Percentiles rank a stretch among this genome's conserved stretches.
These are phyloP conservation scores for Antedon mediterranea DNA, from an alignment of 53 echinoderm and acorn worm species.

Conservation along the genomic window DNA sequence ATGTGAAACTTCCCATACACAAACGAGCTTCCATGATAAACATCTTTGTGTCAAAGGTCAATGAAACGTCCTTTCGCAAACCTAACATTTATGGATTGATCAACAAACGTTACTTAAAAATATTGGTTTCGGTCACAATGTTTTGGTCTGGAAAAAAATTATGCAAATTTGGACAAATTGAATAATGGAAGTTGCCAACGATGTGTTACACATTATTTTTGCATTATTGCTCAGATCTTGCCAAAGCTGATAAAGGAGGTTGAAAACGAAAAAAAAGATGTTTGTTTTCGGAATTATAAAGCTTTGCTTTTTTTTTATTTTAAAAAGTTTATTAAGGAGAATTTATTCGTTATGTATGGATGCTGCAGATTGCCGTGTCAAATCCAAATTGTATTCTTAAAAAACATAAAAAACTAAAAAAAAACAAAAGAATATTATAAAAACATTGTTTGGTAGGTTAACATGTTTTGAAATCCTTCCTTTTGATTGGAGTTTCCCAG, in stretches of 20 bases:
- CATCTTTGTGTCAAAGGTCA: background rate
- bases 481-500: background rate
- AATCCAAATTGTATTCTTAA: slow-evolving; percentile 1
- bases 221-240: background rate
- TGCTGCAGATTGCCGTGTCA: background rate
- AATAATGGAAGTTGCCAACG: background rate
- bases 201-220: background rate
- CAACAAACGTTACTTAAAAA: background rate
- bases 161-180: background rate
- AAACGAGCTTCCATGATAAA: background rate
- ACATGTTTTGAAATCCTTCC: background rate
- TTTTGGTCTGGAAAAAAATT: background rate
- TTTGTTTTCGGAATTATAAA: background rate
- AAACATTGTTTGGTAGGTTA: background rate
- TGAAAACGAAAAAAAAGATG: background rate
- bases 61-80: background rate
- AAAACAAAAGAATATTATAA: background rate
- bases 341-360: background rate
- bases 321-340: background rate
- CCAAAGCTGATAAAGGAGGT: background rate
- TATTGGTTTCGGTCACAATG: background rate
- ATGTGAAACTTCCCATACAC: background rate
- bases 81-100: too few relatives aligned
- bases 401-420: background rate
- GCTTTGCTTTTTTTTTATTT: background rate